Percentiles rank a stretch among this genome's conserved stretches.
phyloP scores from a whole-genome alignment of 2,113 vertebrate genomes.

The Thamnophis sirtalis region DNA sequence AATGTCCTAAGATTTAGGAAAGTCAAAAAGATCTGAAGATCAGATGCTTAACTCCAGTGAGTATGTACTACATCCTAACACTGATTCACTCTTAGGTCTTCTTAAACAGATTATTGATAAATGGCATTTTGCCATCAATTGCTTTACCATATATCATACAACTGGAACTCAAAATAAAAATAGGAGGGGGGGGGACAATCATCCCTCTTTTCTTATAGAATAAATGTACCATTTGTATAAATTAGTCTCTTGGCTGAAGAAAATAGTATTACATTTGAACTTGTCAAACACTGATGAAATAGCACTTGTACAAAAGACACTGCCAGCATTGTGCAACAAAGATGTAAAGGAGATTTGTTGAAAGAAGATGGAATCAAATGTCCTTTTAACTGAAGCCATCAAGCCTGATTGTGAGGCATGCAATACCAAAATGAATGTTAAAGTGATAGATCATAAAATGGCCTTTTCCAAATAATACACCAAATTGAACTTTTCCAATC shows the following conservation, averaged over 20 bases:
- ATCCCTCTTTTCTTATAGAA: slow-evolving; percentile 14
- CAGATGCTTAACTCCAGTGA: background rate
- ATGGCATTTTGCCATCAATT: background rate
- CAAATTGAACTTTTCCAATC: background rate
- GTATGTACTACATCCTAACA: background rate
- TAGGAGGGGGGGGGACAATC: background rate
- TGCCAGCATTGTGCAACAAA: background rate
- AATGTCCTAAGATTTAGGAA: background rate
- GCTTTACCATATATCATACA: background rate
- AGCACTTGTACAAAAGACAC: slow-evolving; percentile 23
- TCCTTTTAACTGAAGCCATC: background rate
- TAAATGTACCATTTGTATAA: background rate
- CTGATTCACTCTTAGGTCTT: background rate
- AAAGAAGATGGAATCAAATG: background rate
- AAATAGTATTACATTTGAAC: background rate
- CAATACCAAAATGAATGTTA: background rate
- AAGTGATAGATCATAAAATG: background rate
- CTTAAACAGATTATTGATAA: background rate
- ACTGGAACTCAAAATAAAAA: background rate
- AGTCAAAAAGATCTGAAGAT: background rate
- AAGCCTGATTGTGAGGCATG: background rate
- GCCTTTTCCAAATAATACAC: background rate
- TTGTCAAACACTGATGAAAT: background rate
- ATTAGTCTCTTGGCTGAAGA: background rate
- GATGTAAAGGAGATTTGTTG: background rate